A percentile compares a stretch with the other conserved stretches of the same genome.
These are phyloP conservation scores for Ammodramus savannarum DNA, from an alignment of 2,113 vertebrate species.

Conservation along the genomic window DNA sequence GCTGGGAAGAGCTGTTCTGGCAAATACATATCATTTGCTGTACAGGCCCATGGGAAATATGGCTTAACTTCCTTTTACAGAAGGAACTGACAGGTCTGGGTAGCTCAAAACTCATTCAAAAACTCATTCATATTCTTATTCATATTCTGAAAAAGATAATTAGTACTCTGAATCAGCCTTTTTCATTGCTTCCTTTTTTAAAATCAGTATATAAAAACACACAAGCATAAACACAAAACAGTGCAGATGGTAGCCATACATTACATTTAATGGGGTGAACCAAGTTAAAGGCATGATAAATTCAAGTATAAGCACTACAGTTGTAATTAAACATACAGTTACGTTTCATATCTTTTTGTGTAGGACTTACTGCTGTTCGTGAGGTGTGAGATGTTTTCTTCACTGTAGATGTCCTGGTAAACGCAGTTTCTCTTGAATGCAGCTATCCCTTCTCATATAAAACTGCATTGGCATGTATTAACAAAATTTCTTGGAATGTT, in stretches of 20 bases:
- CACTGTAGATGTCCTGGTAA: constrained; percentile 3
- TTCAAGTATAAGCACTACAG: not conserved
- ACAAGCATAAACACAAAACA: not conserved
- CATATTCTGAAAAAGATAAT: not conserved
- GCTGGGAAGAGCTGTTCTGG: not conserved
- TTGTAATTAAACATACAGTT: not conserved
- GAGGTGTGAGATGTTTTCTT: constrained; percentile 35
- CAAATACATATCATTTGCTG: not conserved
- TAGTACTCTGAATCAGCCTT: not conserved
- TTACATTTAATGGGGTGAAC: constrained; percentile 1
- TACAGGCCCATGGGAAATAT: not conserved
- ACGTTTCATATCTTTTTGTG: not conserved
- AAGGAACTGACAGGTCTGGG: not conserved
- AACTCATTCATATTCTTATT: not conserved
- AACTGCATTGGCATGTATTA: constrained; percentile 28
- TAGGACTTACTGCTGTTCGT: constrained; percentile 28
- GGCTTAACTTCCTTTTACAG: not conserved
- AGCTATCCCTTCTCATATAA: constrained; percentile 10
- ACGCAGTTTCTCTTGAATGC: not conserved
- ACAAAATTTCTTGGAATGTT: constrained; percentile 35
- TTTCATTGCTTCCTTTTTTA: not conserved
- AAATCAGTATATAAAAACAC: not conserved
- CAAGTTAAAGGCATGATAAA: not conserved
- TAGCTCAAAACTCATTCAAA: not conserved
- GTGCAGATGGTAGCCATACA: not conserved